A percentile compares a stretch with the other conserved stretches of the same genome.
Evolutionary conservation across 2,797 vertebrate genomes (phyloP).

Genomic region (Cyprinodon diabolis): DNA sequence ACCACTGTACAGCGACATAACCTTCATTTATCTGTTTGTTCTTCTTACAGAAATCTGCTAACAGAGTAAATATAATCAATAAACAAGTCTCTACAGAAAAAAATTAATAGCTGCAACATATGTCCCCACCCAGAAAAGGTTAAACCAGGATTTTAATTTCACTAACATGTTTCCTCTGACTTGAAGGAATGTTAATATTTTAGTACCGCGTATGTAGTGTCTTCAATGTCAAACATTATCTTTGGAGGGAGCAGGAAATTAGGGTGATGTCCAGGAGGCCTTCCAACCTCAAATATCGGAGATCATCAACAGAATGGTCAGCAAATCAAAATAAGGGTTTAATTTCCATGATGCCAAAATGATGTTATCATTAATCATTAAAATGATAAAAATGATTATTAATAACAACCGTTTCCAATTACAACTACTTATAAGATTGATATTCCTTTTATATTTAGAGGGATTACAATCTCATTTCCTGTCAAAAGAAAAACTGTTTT

Average conservation of each 20-base stretch:
- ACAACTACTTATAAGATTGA: no score
- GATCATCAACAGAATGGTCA: neutral
- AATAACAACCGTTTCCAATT: no score
- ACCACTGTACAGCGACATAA: neutral
- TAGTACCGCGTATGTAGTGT: neutral
- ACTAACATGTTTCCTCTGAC: neutral
- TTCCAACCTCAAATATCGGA: neutral
- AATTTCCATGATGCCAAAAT: neutral
- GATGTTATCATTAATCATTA: neutral
- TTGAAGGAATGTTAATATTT: neutral
- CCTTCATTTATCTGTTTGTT: neutral
- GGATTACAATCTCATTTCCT: no score
- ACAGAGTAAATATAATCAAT: conserved; percentile 1
- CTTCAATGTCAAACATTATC: neutral
- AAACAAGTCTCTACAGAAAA: neutral
- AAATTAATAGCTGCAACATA: neutral
- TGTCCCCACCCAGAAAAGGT: neutral
- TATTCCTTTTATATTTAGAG: no score
- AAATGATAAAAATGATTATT: neutral
- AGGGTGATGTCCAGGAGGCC: neutral
- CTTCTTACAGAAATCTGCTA: neutral
- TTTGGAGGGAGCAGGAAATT: neutral
- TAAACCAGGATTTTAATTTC: neutral
- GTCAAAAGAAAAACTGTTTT: neutral
- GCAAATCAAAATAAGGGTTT: neutral